These are phyloP conservation scores for Pantelozetes paolii DNA, from an alignment of 2,888 invertebrate genomes.

Conservation along the genomic window DNA sequence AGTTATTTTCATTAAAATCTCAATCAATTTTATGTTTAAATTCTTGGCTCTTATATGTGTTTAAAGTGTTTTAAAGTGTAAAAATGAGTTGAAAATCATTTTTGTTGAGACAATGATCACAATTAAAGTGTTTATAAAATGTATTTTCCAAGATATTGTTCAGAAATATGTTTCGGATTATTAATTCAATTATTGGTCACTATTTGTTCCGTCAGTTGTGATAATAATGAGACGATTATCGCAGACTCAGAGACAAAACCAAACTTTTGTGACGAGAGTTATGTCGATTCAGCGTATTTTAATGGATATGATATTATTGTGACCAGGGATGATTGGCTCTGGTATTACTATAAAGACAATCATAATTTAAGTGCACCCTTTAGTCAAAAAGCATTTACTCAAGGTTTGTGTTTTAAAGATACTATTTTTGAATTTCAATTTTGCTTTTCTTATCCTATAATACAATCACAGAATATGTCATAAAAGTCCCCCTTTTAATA, in stretches of 20 bases:
- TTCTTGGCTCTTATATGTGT: neutral
- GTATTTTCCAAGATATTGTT: neutral
- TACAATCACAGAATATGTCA: too few relatives aligned
- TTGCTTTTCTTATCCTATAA: neutral
- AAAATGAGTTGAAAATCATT: neutral
- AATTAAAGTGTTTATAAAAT: neutral
- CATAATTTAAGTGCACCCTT: constrained; percentile 33
- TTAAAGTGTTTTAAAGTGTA: neutral
- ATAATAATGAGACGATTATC: neutral
- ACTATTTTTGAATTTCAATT: neutral
- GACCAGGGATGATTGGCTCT: constrained; percentile 36
- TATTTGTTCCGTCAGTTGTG: neutral
- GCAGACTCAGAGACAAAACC: neutral
- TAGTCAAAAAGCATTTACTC: constrained; percentile 40
- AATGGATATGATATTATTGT: constrained; percentile 41
- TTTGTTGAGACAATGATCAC: neutral
- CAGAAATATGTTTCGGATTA: neutral
- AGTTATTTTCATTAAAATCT: too few relatives aligned
- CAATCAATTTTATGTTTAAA: too few relatives aligned
- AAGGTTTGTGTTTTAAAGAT: constrained; percentile 30
- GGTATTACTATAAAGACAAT: constrained; percentile 41
- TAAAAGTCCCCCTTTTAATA: too few relatives aligned
- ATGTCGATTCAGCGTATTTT: constrained; percentile 40
- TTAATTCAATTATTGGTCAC: neutral
- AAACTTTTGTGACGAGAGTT: constrained; percentile 39